These are phyloP conservation scores for Seriola aureovittata DNA, from an alignment of 2,113 vertebrate genomes.

Conservation along the genomic window DNA sequence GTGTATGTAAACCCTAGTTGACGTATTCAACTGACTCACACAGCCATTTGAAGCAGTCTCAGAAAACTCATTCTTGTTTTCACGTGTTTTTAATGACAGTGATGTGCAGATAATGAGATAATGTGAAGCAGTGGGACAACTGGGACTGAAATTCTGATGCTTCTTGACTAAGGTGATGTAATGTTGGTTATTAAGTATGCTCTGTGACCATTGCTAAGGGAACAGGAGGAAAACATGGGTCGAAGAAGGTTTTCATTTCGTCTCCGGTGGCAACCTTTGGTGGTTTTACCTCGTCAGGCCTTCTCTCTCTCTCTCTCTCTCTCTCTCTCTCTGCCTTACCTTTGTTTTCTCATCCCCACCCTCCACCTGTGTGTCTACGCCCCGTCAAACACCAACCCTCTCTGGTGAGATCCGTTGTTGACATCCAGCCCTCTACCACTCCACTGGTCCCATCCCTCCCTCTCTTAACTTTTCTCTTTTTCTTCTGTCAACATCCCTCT, in stretches of 20 bases:
- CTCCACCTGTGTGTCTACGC: neutral
- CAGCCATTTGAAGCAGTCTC: constrained; percentile 24
- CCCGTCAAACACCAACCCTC: constrained; percentile 25
- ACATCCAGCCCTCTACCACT: neutral
- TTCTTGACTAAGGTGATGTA: neutral
- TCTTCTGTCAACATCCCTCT: constrained; percentile 19
- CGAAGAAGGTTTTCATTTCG: neutral
- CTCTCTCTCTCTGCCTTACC: neutral
- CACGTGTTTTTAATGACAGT: neutral
- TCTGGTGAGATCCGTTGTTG: neutral
- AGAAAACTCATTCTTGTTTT: neutral
- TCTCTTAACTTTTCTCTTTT: constrained; percentile 18
- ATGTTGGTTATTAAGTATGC: constrained; percentile 14
- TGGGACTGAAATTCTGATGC: constrained; percentile 11
- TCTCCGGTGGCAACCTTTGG: neutral
- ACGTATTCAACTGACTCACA: neutral
- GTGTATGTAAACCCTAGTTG: constrained; percentile 13
- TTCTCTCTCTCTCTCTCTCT: too few relatives aligned
- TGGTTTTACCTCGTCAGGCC: constrained; percentile 8
- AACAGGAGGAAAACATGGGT: neutral
- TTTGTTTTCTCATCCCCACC: neutral
- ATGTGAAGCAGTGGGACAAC: constrained; percentile 6
- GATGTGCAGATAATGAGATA: constrained; percentile 24
- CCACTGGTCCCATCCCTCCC: neutral
- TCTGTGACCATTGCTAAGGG: neutral